Conservation (phyloP, 2,888 invertebrate genomes). For the Mylabris sibirica region DNA sequence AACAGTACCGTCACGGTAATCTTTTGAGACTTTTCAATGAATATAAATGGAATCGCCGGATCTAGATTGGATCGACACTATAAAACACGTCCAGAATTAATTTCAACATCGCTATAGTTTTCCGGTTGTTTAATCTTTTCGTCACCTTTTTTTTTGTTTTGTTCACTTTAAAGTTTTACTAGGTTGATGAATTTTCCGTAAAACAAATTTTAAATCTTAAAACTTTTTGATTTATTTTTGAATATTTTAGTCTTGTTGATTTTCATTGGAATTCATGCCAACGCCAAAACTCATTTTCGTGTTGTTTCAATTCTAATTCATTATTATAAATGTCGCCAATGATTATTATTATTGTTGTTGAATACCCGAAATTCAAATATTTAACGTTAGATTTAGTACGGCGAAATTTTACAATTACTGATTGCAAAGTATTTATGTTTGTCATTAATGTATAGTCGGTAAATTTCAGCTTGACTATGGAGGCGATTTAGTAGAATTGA, state of each 20-base stretch:
- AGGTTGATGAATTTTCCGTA: not conserved
- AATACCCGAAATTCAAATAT: not conserved
- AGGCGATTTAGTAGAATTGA: not conserved
- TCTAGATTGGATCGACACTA: not conserved
- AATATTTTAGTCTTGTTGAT: not conserved
- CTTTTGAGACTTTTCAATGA: conserved; percentile 16
- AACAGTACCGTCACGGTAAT: not conserved
- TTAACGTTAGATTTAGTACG: not conserved
- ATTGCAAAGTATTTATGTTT: conserved; percentile 1
- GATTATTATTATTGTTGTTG: not conserved
- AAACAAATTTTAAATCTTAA: not conserved
- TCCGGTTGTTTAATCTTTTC: conserved; percentile 20
- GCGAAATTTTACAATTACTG: not conserved
- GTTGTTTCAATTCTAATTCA: not conserved
- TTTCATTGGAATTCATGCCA: not conserved
- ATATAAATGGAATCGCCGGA: conserved; percentile 8
- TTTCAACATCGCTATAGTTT: conserved; percentile 19
- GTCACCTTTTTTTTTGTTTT: not conserved
- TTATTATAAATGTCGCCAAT: not conserved
- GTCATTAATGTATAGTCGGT: no score
- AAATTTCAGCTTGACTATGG: not conserved
- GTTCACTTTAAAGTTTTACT: not conserved
- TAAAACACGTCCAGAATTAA: conserved; percentile 27
- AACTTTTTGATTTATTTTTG: not conserved
- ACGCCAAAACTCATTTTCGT: not conserved